Conservation (phyloP, 2,113 vertebrate genomes). For the Nestor notabilis region DNA sequence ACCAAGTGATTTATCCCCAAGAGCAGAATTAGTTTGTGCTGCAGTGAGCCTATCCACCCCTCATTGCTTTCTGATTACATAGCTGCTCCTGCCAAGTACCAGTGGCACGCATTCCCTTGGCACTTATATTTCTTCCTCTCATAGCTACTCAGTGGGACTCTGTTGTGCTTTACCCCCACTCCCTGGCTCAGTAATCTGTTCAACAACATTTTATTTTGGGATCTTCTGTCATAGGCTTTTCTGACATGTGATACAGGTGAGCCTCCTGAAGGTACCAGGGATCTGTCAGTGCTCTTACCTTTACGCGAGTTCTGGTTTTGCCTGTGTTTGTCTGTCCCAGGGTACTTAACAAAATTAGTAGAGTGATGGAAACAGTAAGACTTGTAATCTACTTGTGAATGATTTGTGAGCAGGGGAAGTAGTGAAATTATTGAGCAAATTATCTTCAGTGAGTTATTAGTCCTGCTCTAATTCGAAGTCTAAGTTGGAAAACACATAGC, state of each 20-base stretch:
- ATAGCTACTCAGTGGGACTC: not conserved
- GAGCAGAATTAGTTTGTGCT: not conserved
- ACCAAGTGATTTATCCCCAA: accelerated
- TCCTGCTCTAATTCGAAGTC: not conserved
- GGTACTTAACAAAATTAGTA: not conserved
- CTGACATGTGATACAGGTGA: not conserved
- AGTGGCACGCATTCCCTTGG: accelerated
- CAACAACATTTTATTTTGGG: not conserved
- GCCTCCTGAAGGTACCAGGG: not conserved
- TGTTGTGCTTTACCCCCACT: accelerated
- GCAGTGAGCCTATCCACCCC: accelerated
- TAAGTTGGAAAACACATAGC: not conserved
- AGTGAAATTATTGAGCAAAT: not conserved
- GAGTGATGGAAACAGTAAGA: not conserved
- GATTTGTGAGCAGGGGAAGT: not conserved
- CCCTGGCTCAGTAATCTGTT: accelerated
- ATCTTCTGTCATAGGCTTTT: not conserved
- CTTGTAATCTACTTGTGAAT: not conserved
- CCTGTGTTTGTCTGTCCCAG: not conserved
- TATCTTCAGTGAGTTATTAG: not conserved
- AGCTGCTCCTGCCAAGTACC: accelerated
- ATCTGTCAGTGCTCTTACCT: not conserved
- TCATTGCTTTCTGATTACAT: not conserved
- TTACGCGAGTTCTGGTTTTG: not conserved
- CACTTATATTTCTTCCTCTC: not conserved